phyloP scores from a whole-genome alignment of 2,888 invertebrate species.

The Gandaritis pyraliata region DNA sequence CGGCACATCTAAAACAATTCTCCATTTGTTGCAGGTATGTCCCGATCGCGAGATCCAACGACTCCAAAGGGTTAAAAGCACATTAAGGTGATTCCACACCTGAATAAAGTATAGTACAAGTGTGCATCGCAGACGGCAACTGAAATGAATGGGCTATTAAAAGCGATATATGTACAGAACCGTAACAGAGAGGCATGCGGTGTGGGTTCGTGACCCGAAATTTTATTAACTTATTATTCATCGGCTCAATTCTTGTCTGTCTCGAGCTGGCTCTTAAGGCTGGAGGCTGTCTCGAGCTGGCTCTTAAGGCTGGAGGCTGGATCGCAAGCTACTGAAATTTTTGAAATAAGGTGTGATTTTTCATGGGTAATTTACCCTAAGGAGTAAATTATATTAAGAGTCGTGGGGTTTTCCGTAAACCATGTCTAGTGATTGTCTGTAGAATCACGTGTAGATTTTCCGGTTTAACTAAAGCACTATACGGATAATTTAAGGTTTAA shows the following conservation, averaged over 20 bases:
- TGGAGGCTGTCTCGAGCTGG: slow-evolving; percentile 4
- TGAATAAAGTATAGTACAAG: slow-evolving; percentile 39
- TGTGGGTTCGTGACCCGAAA: slow-evolving; percentile 49
- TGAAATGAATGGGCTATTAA: slow-evolving; percentile 48
- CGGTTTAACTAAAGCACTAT: too few relatives aligned
- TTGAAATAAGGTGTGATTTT: background rate
- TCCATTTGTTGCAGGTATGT: slow-evolving; percentile 33
- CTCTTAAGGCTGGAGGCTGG: background rate
- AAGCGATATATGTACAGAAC: slow-evolving; percentile 34
- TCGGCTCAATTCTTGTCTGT: slow-evolving; percentile 19
- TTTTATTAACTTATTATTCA: slow-evolving; percentile 42
- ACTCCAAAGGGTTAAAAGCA: slow-evolving; percentile 34
- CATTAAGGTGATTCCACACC: slow-evolving; percentile 35
- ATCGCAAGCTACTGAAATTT: slow-evolving; percentile 2
- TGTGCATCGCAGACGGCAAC: slow-evolving; percentile 35
- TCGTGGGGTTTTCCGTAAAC: too few relatives aligned
- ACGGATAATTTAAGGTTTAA: too few relatives aligned
- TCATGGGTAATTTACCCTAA: too few relatives aligned
- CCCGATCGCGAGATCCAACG: slow-evolving; percentile 23
- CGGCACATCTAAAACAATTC: slow-evolving; percentile 27
- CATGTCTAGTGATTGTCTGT: too few relatives aligned
- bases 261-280: background rate
- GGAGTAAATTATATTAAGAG: too few relatives aligned
- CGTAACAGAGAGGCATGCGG: slow-evolving; percentile 36
- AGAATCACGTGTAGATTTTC: too few relatives aligned